phyloP scores from a whole-genome alignment of 2,113 vertebrate genomes.

The Podocnemis expansa region DNA sequence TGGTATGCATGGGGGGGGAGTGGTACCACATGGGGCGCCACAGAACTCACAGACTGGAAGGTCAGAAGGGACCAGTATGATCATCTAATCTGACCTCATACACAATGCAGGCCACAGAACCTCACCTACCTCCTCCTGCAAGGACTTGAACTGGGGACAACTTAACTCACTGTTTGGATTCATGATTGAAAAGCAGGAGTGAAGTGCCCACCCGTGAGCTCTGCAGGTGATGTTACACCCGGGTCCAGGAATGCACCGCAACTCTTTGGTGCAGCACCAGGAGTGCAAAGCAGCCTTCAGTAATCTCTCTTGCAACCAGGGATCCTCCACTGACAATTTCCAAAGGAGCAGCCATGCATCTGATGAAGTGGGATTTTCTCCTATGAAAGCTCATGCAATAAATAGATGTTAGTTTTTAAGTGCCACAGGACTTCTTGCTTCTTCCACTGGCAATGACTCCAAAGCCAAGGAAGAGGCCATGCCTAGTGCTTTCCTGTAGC shows the following conservation, averaged over 20 bases:
- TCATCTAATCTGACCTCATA: too few species aligned
- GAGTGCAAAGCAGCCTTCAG: not conserved
- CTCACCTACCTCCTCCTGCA: too few species aligned
- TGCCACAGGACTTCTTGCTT: too few species aligned
- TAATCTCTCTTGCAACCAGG: not conserved
- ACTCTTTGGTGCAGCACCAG: not conserved
- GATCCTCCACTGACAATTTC: not conserved
- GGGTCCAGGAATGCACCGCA: not conserved
- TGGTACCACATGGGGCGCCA: accelerated
- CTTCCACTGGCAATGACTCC: not conserved
- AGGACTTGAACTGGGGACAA: not conserved
- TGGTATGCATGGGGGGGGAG: not conserved
- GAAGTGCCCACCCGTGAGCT: not conserved
- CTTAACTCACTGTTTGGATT: not conserved
- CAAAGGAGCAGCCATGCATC: too few species aligned
- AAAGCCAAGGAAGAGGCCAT: not conserved
- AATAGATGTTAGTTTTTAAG: too few species aligned
- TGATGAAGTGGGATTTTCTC: too few species aligned
- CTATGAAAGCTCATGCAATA: too few species aligned
- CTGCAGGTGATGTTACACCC: not conserved
- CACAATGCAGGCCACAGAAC: too few species aligned
- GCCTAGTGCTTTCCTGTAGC: not conserved
- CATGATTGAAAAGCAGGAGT: not conserved
- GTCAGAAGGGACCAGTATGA: too few species aligned
- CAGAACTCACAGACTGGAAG: not conserved